Evolutionary conservation across 1,140 invertebrate species (phyloP), one percentile per base, ranked within the genome.

Genomic region (Spodoptera frugiperda): DNA sequence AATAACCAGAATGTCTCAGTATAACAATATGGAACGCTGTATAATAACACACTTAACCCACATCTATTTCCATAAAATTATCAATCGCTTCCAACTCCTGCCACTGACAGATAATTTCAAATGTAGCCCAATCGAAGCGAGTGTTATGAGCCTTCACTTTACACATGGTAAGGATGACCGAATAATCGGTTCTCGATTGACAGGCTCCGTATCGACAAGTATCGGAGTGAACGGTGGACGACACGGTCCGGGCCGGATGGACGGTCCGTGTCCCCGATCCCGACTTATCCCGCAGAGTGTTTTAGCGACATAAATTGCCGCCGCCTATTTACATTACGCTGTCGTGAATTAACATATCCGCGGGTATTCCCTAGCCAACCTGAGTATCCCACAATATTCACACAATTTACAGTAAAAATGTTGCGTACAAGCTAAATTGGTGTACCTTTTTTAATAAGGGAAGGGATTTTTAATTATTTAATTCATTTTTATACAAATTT

Each of bases 271-370:
- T 15, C 78, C 65, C 61, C 67, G 65, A 59, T 63, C 80, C 79
- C 78, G 70, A 81, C 65, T 82, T 81, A 84, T 87, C 84, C 83
- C 82, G 74, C 78, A 73, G 83, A 86, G 84, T 86, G 79, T 85
- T 86, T 82, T 81, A 89, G 84, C 80, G 84, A 89, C 88, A 91
- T 91, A 90, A 90, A 89, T 90, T 89, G 84, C 87, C 81, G 57
- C 78, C 61, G 82, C 82, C 84, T 87, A 89, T 90, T 90, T 91
- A 89, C 86, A 91, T 90, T 86, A 86, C 77, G 78, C 76, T 80
- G 84, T 80, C 83, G 82, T 78, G 84, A 87, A 89, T 89, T 90
- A 89, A 89, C 88, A 89, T 90, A 91, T 88, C 82, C 85, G 67
- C 76, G 88, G 87, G 84, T 88, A 89, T 89, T 87, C 89, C 87